These are phyloP conservation scores for Rhinogobius similis DNA, from an alignment of 2,113 vertebrate species.

Conservation along the genomic window DNA sequence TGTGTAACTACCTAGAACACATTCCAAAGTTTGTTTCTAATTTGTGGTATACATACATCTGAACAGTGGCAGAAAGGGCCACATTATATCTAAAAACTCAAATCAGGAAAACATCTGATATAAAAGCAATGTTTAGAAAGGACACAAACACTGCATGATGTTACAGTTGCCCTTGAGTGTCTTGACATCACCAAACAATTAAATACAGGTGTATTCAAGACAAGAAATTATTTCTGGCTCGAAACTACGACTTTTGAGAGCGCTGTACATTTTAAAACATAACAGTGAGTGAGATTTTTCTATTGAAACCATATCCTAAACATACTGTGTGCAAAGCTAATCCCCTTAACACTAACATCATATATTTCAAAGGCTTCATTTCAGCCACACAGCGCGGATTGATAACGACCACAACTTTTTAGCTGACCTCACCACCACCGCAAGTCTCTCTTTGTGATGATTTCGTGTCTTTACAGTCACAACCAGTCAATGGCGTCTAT, in stretches of 20 bases:
- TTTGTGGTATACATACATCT: not conserved
- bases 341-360: constrained; percentile 20
- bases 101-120: not conserved
- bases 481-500: constrained; percentile 50
- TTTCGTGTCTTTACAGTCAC: constrained; percentile 60
- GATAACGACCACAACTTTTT: constrained; percentile 16
- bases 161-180: not conserved
- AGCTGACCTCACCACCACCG: constrained; percentile 34
- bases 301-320: not conserved
- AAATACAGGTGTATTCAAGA: no score
- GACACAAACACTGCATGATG: not conserved
- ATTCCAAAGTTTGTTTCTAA: constrained; percentile 6
- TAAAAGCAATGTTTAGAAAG: not conserved
- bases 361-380: constrained; percentile 30
- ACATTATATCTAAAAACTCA: not conserved
- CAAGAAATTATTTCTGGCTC: no score
- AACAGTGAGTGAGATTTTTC: not conserved
- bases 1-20: constrained; percentile 4
- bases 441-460: constrained; percentile 42
- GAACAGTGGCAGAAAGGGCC: not conserved
- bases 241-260: not conserved
- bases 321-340: constrained; percentile 2
- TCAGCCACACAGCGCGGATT: constrained; percentile 24
- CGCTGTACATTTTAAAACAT: not conserved
- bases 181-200: no score